phyloP scores from a whole-genome alignment of 1,140 invertebrate species.

The Rhyzopertha dominica region DNA sequence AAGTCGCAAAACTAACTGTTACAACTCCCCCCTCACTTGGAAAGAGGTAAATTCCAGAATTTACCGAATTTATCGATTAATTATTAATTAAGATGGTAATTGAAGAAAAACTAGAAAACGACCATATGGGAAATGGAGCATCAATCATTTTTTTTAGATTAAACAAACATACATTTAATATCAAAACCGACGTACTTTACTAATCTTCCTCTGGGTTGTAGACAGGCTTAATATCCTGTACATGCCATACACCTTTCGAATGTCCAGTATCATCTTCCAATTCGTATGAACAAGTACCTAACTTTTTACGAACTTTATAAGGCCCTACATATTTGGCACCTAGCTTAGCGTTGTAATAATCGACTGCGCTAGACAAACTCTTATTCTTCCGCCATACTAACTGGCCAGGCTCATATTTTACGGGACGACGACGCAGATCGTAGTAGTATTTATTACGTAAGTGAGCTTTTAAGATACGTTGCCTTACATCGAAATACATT shows the following conservation, averaged over 20 bases:
- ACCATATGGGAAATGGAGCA: no score
- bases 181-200: no score
- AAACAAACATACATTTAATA: no score
- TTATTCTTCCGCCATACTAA: background rate
- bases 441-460: background rate
- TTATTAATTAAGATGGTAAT: no score
- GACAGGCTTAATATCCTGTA: background rate
- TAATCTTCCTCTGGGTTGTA: no score
- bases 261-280: background rate
- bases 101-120: no score
- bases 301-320: constrained; percentile 3
- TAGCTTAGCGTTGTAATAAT: constrained; percentile 7
- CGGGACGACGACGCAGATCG: background rate
- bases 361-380: background rate
- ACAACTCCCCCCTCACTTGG: no score
- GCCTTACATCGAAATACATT: background rate
- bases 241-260: background rate
- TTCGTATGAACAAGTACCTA: constrained; percentile 1
- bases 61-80: no score
- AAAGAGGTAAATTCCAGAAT: no score
- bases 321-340: constrained; percentile 12
- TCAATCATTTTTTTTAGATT: no score
- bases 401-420: background rate
- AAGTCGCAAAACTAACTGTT: no score
- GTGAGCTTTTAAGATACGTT: background rate